Conservation (phyloP, 1,140 invertebrate species). For the Drosophila takahashii region DNA sequence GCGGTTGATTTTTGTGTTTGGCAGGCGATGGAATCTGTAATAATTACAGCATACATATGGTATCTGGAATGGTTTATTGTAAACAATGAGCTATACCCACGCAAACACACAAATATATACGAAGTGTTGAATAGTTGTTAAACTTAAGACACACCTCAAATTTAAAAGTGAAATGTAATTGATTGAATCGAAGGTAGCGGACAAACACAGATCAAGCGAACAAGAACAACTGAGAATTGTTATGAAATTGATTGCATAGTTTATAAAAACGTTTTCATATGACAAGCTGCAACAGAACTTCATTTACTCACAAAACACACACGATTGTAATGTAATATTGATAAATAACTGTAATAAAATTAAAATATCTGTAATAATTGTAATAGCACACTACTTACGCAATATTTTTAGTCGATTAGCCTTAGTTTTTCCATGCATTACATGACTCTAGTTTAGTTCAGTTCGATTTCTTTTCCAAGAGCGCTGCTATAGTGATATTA, state of each 20-base stretch:
- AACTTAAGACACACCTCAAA: constrained; percentile 33
- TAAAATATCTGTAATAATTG: constrained; percentile 39
- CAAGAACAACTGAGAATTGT: constrained; percentile 61
- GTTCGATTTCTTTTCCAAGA: constrained; percentile 53
- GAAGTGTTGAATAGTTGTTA: constrained; percentile 81
- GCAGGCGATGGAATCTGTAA: constrained; percentile 22
- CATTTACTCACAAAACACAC: constrained; percentile 27
- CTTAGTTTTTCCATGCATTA: constrained; percentile 27
- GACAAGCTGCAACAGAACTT: constrained; percentile 37
- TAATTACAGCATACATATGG: constrained; percentile 50
- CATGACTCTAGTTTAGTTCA: constrained; percentile 46
- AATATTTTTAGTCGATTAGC: constrained; percentile 38
- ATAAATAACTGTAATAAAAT: constrained; percentile 47
- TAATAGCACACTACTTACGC: constrained; percentile 31
- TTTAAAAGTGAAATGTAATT: constrained; percentile 4
- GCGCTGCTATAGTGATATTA: constrained; percentile 83
- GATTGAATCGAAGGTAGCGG: constrained; percentile 4
- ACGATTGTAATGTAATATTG: constrained; percentile 39
- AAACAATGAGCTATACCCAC: constrained; percentile 40
- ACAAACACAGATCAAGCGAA: constrained; percentile 27
- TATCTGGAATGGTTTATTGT: constrained; percentile 45
- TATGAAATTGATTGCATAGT: constrained; percentile 69
- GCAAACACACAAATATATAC: constrained; percentile 47
- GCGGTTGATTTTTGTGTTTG: constrained; percentile 8
- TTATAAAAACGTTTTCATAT: constrained; percentile 69